phyloP scores from a whole-genome alignment of 1,140 invertebrate species.

The Metaphire vulgaris region DNA sequence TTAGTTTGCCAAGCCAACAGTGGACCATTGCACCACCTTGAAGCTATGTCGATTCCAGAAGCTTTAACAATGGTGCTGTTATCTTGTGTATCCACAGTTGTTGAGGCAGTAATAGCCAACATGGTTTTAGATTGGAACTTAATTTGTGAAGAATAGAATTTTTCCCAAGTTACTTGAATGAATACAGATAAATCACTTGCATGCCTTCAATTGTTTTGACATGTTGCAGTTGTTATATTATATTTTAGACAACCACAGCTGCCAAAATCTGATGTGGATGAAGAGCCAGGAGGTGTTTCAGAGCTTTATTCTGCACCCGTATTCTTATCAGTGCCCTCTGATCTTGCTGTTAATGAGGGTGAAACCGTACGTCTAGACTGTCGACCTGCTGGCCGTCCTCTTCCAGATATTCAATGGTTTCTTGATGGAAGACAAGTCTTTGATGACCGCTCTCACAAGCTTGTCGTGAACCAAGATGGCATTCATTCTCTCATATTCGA shows the following conservation, averaged over 20 bases:
- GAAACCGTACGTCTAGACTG: neutral
- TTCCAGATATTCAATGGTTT: slow-evolving; percentile 27
- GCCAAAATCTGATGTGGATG: no score
- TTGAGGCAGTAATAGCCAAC: no score
- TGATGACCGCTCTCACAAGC: neutral
- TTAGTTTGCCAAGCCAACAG: no score
- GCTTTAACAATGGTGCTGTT: no score
- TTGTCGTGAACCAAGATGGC: slow-evolving; percentile 15
- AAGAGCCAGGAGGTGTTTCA: neutral
- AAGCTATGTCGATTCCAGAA: no score
- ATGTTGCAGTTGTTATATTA: neutral
- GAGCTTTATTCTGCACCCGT: neutral
- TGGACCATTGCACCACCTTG: no score
- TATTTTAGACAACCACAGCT: no score
- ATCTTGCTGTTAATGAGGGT: neutral
- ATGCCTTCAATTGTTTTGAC: neutral
- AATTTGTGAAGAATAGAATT: no score
- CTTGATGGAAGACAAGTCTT: slow-evolving; percentile 9
- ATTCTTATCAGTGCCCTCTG: neutral
- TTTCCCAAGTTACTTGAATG: no score
- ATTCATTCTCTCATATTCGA: slow-evolving; percentile 12
- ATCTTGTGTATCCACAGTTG: no score
- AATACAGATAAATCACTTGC: no score
- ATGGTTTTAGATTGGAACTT: no score
- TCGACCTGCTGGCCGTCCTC: slow-evolving; percentile 16